Conservation (phyloP, 2,113 vertebrate genomes). For the Macrotis lagotis region DNA sequence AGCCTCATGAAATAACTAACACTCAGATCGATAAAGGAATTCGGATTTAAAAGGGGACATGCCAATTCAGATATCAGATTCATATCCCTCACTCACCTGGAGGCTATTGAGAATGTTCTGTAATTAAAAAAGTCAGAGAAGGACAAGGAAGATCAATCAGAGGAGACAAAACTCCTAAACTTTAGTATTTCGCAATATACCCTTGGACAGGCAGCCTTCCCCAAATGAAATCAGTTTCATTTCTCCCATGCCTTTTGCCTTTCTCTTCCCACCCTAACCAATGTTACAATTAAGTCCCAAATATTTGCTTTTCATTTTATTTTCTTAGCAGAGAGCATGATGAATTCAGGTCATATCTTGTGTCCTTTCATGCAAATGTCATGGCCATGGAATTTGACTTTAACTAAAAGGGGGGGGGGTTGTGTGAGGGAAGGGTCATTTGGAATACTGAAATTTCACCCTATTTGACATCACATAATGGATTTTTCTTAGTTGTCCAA, state of each 20-base stretch:
- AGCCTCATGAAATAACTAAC: background rate
- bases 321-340: slow-evolving; percentile 74
- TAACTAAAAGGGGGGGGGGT: background rate
- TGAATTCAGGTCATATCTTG: slow-evolving; percentile 72
- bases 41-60: fast-evolving
- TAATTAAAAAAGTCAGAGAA: slow-evolving; percentile 4
- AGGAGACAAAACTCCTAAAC: background rate
- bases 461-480: background rate
- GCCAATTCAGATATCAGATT: background rate
- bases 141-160: background rate
- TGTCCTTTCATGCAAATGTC: slow-evolving; percentile 20
- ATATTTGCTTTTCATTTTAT: slow-evolving; percentile 71
- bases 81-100: background rate
- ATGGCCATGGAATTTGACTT: slow-evolving; percentile 31
- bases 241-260: slow-evolving; percentile 65
- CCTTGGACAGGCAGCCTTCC: slow-evolving; percentile 53
- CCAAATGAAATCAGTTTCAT: slow-evolving; percentile 50
- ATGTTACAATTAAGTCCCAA: slow-evolving; percentile 55
- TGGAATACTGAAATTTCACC: too few relatives aligned
- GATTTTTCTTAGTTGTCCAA: background rate
- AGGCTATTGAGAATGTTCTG: background rate
- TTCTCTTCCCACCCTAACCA: background rate
- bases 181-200: slow-evolving; percentile 38
- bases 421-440: too few relatives aligned
- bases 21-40: background rate